These are phyloP conservation scores for Cephus rjabovi DNA, from an alignment of 2,888 invertebrate species.

Conservation along the genomic window DNA sequence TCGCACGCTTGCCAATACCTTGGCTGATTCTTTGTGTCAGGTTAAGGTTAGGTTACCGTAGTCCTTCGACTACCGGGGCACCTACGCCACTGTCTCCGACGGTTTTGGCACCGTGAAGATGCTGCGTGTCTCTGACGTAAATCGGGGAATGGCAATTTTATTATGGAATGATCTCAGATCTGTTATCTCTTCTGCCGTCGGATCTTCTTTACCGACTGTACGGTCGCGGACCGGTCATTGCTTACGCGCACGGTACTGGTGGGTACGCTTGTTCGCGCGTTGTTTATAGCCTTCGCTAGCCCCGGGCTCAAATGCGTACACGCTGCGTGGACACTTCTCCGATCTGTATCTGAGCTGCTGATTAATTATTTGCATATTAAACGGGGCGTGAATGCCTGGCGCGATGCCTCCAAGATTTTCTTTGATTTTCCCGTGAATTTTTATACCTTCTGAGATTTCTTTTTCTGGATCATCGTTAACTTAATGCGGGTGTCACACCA, in stretches of 20 bases:
- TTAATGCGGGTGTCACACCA: too few relatives aligned
- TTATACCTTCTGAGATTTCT: too few relatives aligned
- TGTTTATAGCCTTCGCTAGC: slow-evolving; percentile 19
- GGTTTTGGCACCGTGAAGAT: too few relatives aligned
- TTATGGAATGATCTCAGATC: too few relatives aligned
- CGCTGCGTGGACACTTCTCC: slow-evolving; percentile 15
- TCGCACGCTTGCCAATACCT: slow-evolving; percentile 20
- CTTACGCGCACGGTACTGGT: background rate
- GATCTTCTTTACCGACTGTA: slow-evolving; percentile 4
- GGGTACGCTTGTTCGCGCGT: slow-evolving; percentile 3
- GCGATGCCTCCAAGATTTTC: background rate
- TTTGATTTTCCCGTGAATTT: too few relatives aligned
- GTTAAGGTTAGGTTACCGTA: too few relatives aligned
- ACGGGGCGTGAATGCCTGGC: slow-evolving; percentile 13
- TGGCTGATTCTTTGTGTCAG: slow-evolving; percentile 13
- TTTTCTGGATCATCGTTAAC: too few relatives aligned
- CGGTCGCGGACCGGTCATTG: background rate
- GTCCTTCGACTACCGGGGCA: too few relatives aligned
- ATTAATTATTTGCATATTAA: slow-evolving; percentile 39
- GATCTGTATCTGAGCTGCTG: slow-evolving; percentile 32
- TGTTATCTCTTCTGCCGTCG: background rate
- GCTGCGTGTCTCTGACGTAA: too few relatives aligned
- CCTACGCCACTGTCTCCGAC: too few relatives aligned
- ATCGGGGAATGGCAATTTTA: too few relatives aligned
- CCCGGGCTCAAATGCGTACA: slow-evolving; percentile 10